Evolutionary conservation across 2,113 vertebrate species (phyloP).

Genomic region (Mustela nigripes): DNA sequence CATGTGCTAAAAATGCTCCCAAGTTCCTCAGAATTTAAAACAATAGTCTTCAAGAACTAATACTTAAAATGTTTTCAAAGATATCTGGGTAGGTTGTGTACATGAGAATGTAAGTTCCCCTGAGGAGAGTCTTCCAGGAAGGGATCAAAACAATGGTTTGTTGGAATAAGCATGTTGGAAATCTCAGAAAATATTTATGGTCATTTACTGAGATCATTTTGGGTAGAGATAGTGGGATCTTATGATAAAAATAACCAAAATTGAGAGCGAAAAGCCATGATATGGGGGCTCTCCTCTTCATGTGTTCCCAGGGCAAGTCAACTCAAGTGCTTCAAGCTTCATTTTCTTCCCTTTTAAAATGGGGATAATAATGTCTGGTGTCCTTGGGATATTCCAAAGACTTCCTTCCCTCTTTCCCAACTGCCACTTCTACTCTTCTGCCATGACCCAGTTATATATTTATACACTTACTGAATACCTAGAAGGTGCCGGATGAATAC

Average conservation of each 20-base stretch:
- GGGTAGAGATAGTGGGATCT: neutral
- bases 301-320: neutral
- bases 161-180: neutral
- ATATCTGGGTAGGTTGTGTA: neutral
- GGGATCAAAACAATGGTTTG: neutral
- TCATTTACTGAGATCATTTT: neutral
- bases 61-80: neutral
- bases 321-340: neutral
- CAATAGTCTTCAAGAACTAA: neutral
- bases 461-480: neutral
- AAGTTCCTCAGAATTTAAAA: neutral
- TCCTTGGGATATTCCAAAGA: neutral
- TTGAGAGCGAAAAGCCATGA: neutral
- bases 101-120: neutral
- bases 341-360: neutral
- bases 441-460: neutral
- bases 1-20: neutral
- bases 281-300: neutral
- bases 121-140: neutral
- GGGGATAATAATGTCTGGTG: neutral
- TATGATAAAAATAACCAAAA: slow-evolving; percentile 31
- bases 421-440: neutral
- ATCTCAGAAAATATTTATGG: neutral
- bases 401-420: neutral
- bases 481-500: neutral